A percentile compares a stretch with the other conserved stretches of the same genome.
phyloP scores from a whole-genome alignment of 2,888 invertebrate species.

The Smittia sp. region DNA sequence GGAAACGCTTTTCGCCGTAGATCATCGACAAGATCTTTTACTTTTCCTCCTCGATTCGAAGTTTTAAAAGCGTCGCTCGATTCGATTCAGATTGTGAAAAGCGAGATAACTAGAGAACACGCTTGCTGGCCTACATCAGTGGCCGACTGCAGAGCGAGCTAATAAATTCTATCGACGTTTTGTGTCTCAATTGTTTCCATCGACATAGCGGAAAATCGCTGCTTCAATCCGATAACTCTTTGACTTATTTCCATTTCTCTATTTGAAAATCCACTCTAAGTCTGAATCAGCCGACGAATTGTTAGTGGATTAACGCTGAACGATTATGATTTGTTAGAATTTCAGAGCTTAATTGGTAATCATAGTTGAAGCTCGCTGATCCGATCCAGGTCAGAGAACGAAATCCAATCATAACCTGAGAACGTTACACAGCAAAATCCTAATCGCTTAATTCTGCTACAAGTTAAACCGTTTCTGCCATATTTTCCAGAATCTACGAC shows the following conservation, averaged over 20 bases:
- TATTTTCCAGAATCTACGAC: slow-evolving; percentile 20
- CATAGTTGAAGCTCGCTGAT: not conserved
- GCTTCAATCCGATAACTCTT: not conserved
- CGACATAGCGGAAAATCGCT: slow-evolving; percentile 9
- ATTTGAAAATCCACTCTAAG: not conserved
- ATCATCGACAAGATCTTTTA: slow-evolving; percentile 13
- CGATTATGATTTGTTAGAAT: not conserved
- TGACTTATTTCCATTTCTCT: not conserved
- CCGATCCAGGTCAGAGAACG: not conserved
- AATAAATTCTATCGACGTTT: slow-evolving; percentile 1
- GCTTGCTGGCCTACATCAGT: not conserved
- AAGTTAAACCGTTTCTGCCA: slow-evolving; percentile 16
- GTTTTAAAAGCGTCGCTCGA: not conserved
- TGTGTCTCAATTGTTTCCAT: slow-evolving; percentile 1
- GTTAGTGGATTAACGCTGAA: not conserved
- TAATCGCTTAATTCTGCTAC: slow-evolving; percentile 16
- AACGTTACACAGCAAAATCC: not conserved
- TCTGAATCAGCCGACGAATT: not conserved
- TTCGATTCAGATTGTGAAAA: not conserved
- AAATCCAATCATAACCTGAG: not conserved
- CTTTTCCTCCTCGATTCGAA: not conserved
- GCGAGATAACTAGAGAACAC: slow-evolving; percentile 4
- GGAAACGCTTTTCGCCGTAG: not conserved
- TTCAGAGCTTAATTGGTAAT: not conserved
- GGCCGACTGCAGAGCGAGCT: not conserved